Evolutionary conservation across 2,888 invertebrate genomes (phyloP), one percentile per base, ranked within the genome.

Genomic region (Ctenicera cuprea): DNA sequence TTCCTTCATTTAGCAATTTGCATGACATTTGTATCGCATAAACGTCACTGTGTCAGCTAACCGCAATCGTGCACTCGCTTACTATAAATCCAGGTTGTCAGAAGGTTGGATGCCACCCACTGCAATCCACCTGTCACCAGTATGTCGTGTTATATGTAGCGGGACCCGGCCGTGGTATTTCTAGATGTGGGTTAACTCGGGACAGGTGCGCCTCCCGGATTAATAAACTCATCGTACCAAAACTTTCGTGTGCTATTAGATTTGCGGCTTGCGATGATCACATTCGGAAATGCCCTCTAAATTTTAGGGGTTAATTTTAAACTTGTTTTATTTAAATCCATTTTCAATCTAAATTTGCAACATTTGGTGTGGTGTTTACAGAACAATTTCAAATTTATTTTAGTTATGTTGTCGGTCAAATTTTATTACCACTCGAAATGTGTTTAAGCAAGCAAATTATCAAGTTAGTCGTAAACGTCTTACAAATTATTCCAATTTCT

Each of bases 51-150:
- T 22, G 64, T 64, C 20, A 45, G 62, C 43, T 62, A 57, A 57
- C 52, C 67, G 41, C 52, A 67, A 43, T 67, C 54, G 30, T 43
- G 50, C 57, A 57, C 18, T 67, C 37, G 37, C 30, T 26, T n/a
- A 57, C 18, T 63, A 70, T 70, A 70, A 70, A 70, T 70, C 50
- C 52, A 62, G n/a, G 14, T 33, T 30, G 71, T 62, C 71, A 62
- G 54, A 64, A 68, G 54, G 48, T 61, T 70, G 69, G 63, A 57
- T 59, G 65, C 72, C 75, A 75, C 75, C 75, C 68, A 68, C 75
- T 52, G 68, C 52, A 69, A 70, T 77, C 75, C 77, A 80, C 79
- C 77, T 80, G 77, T 79, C 80, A 79, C 69, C 76, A 64, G 75
- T 74, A 74, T 64, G 77, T 78, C 75, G 74, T 66, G 73, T 76